A percentile compares a stretch with the other conserved stretches of the same genome.
Evolutionary conservation across 2,797 vertebrate species (phyloP).

Genomic region (Sebastolobus altivelis): DNA sequence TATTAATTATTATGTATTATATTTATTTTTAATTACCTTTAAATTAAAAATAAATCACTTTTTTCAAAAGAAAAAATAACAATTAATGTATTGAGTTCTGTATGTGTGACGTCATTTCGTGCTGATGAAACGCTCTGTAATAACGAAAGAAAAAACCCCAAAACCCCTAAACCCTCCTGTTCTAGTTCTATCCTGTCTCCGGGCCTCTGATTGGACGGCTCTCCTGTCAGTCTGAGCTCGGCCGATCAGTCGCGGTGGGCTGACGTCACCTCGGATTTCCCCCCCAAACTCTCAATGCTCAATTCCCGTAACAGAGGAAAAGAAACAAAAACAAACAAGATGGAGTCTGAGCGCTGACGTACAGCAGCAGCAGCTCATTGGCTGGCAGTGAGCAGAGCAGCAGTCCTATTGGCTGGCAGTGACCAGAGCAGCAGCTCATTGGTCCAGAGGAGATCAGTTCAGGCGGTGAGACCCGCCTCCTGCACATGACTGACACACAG

Average conservation of each 20-base stretch:
- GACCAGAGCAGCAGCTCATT: conserved; percentile 33
- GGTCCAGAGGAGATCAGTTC: conserved; percentile 5
- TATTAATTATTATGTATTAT: no score
- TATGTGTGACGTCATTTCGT: not conserved
- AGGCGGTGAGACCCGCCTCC: not conserved
- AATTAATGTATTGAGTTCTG: not conserved
- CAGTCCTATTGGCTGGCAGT: conserved; percentile 36
- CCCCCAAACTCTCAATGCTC: conserved; percentile 12
- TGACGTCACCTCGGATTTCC: conserved; percentile 77
- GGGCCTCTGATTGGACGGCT: conserved; percentile 62
- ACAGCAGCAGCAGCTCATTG: conserved; percentile 35
- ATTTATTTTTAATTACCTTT: no score
- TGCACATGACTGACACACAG: not conserved
- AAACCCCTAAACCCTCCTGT: no score
- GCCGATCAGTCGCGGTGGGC: conserved; percentile 52
- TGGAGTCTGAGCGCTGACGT: not conserved
- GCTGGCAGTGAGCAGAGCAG: not conserved
- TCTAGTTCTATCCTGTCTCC: not conserved
- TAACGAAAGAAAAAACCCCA: not conserved
- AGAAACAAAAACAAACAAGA: conserved; percentile 61
- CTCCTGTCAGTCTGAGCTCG: conserved; percentile 57
- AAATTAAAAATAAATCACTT: no score
- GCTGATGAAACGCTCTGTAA: conserved; percentile 4
- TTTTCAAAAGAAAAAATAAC: no score
- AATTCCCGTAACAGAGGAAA: conserved; percentile 27